Percentiles rank a stretch among this genome's conserved stretches.
phyloP scores from a whole-genome alignment of 1,140 invertebrate species.

The Arctopsyche grandis region DNA sequence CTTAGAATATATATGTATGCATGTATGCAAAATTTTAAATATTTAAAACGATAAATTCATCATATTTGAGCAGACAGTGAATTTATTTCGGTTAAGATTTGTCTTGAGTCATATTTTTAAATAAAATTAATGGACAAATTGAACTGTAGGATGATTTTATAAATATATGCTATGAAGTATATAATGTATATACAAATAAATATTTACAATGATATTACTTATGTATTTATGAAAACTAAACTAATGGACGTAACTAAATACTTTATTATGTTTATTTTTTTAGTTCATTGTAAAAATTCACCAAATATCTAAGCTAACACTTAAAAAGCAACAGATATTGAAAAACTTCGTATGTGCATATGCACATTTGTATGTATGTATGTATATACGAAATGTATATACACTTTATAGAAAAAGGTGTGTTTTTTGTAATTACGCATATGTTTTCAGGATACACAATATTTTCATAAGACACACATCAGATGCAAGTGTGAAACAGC shows the following conservation, averaged over 20 bases:
- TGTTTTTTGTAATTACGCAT: background rate
- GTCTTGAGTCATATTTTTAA: too few species aligned
- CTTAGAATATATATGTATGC: too few species aligned
- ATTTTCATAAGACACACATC: slow-evolving; percentile 32
- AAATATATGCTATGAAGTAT: too few species aligned
- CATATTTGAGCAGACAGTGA: too few species aligned
- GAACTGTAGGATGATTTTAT: too few species aligned
- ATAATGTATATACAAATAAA: background rate
- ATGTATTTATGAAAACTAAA: slow-evolving; percentile 15
- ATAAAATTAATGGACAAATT: too few species aligned
- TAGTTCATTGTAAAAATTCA: slow-evolving; percentile 3
- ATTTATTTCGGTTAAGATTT: too few species aligned
- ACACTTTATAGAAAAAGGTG: background rate
- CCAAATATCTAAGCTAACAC: slow-evolving; percentile 20
- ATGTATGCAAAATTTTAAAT: too few species aligned
- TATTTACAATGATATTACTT: background rate
- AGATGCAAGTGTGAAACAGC: slow-evolving; percentile 22
- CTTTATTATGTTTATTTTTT: background rate
- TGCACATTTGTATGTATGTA: background rate
- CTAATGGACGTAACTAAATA: slow-evolving; percentile 29
- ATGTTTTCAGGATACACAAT: slow-evolving; percentile 17
- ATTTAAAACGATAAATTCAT: too few species aligned
- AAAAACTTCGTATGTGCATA: background rate
- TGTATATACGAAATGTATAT: background rate
- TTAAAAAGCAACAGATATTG: slow-evolving; percentile 11